A percentile compares a stretch with the other conserved stretches of the same genome.
Conservation (phyloP, 2,113 vertebrate species). For the Nesogale talazaci region DNA sequence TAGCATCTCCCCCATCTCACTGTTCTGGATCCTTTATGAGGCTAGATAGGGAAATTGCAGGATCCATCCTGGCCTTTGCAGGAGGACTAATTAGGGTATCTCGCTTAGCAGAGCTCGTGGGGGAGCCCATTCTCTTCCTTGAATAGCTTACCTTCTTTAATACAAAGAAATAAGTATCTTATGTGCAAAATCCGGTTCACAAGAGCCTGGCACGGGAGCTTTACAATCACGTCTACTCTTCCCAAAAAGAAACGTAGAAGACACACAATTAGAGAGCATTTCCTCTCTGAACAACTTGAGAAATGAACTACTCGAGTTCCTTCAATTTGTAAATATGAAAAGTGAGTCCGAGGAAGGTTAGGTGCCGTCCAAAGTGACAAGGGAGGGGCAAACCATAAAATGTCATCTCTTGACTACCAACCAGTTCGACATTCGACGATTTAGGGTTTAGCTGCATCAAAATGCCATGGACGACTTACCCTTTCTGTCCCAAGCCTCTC, state of each 20-base stretch:
- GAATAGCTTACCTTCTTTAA: background rate
- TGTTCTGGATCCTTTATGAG: constrained; percentile 51
- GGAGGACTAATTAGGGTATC: constrained; percentile 64
- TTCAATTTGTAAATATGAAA: background rate
- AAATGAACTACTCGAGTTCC: background rate
- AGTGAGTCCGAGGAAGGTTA: background rate
- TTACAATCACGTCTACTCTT: constrained; percentile 20
- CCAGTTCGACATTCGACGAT: background rate
- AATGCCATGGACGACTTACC: background rate
- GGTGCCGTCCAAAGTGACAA: background rate
- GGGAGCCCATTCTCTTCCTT: background rate
- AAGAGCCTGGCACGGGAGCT: background rate
- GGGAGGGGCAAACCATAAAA: background rate
- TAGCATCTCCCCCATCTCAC: constrained; percentile 66
- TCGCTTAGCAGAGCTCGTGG: constrained; percentile 6
- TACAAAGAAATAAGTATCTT: background rate
- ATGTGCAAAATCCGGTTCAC: background rate
- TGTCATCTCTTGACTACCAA: background rate
- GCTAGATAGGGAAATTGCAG: constrained; percentile 29
- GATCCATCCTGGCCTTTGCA: constrained; percentile 64
- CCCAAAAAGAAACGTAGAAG: background rate
- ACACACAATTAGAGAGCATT: background rate
- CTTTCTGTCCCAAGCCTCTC: background rate
- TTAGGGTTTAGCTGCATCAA: background rate
- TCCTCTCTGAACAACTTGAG: background rate